Evolutionary conservation across 2,113 vertebrate genomes (phyloP).

Genomic region (Prionailurus viverrinus): DNA sequence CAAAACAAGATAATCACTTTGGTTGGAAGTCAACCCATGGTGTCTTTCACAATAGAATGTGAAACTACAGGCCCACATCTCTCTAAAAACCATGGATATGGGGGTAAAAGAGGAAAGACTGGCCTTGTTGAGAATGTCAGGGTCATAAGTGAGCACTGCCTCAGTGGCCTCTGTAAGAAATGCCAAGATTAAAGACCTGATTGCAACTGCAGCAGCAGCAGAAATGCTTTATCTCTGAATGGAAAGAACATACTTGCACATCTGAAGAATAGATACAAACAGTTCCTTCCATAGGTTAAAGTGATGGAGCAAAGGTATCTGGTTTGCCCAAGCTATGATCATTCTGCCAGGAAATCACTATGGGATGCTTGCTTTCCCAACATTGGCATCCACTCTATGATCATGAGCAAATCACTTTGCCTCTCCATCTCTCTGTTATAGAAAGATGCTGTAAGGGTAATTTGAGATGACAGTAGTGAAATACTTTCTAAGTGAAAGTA

Average conservation of each 20-base stretch:
- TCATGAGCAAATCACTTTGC: not conserved
- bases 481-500: slow-evolving; percentile 3
- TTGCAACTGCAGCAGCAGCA: not conserved
- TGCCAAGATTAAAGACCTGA: not conserved
- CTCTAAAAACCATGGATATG: not conserved
- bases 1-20: slow-evolving; percentile 6
- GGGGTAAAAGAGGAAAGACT: rapidly evolving
- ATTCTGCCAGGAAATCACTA: not conserved
- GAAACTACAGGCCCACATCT: not conserved
- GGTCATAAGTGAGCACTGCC: not conserved
- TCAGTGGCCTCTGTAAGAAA: not conserved
- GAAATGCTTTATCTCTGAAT: not conserved
- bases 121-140: not conserved
- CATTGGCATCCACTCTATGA: not conserved
- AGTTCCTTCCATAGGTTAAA: not conserved
- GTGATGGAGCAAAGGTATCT: not conserved
- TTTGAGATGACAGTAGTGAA: not conserved
- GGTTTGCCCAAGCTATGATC: not conserved
- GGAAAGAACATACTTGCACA: not conserved
- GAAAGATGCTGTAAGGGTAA: not conserved
- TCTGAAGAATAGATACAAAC: not conserved
- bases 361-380: not conserved
- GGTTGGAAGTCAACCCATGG: not conserved
- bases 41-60: not conserved
- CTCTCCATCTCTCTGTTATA: not conserved